Evolutionary conservation across 2,797 vertebrate genomes (phyloP), one percentile per base, ranked within the genome.

Genomic region (Coilia nasus): DNA sequence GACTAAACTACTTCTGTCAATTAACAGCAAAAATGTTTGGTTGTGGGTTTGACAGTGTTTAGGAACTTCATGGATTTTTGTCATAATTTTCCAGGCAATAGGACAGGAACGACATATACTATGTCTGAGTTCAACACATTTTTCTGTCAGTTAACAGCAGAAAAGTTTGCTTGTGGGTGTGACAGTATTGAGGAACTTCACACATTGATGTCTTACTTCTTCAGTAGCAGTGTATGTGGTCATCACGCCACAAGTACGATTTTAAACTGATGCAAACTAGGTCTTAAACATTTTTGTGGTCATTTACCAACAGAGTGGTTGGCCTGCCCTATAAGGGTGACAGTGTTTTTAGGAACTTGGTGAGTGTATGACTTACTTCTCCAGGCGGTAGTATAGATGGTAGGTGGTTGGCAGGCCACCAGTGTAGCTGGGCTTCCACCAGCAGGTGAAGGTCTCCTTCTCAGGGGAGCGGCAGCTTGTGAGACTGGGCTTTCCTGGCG

Each of bases 401-500:
- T 98, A 95, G 81, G 94, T 97, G 25, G 97, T 97, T 67, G 94
- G 93, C 86, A 96, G 94, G 57, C 97, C 97, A 50, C 97, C 97
- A 41, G 97, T 94, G 6, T 94, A 89, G 12, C 96, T 96, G 0
- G 97, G 95, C 64, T 96, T 93, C 98, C 98, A 99, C 97, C 97
- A 97, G 90, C 98, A 99, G 46, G 97, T 97, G 90, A 99, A 98
- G 0, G 97, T 98, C 93, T 99, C 97, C 90, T 97, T 99, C 87
- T 98, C 97, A 1, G 97, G 96, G 57, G 97, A 98, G 83, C 95
- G 96, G 78, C 98, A 99, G 87, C 92, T 95, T 82, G 88, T 90
- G 84, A 97, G 89, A 17, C 89, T 87, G 31, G 98, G 97, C 88
- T 96, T 97, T 82, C 95, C 97, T 57, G 98, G 96, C 0, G 87